Evolutionary conservation across 2,113 vertebrate species (phyloP).

Genomic region (Anarhynchus alexandrinus): DNA sequence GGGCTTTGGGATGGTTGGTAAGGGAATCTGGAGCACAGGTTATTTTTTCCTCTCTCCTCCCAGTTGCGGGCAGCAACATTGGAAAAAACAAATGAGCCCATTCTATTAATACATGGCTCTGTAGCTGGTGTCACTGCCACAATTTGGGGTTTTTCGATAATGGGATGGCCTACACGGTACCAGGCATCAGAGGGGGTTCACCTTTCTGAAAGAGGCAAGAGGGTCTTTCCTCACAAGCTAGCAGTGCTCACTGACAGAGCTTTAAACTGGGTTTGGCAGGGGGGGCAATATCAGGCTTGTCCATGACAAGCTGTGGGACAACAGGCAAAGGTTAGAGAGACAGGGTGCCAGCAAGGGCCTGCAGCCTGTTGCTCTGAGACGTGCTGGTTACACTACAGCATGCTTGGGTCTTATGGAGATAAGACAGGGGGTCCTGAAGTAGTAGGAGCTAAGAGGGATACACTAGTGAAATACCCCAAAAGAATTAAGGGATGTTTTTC

Average conservation of each 20-base stretch:
- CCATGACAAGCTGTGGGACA: neutral
- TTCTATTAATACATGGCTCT: neutral
- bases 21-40: neutral
- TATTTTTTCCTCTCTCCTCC: neutral
- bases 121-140: neutral
- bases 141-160: neutral
- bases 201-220: neutral
- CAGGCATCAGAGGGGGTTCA: too few species aligned
- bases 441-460: too few species aligned
- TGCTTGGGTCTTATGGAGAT: too few species aligned
- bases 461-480: too few species aligned
- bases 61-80: neutral
- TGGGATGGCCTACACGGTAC: neutral
- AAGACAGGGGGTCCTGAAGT: too few species aligned
- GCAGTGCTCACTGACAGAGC: neutral
- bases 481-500: too few species aligned
- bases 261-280: too few species aligned
- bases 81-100: neutral
- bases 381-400: too few species aligned
- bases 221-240: neutral
- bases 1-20: neutral
- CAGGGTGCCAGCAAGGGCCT: too few species aligned
- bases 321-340: neutral
- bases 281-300: too few species aligned
- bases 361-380: too few species aligned